Percentiles rank a stretch among this genome's conserved stretches.
These are phyloP conservation scores for Schizaphis graminum DNA, from an alignment of 2,888 invertebrate genomes.

Conservation along the genomic window DNA sequence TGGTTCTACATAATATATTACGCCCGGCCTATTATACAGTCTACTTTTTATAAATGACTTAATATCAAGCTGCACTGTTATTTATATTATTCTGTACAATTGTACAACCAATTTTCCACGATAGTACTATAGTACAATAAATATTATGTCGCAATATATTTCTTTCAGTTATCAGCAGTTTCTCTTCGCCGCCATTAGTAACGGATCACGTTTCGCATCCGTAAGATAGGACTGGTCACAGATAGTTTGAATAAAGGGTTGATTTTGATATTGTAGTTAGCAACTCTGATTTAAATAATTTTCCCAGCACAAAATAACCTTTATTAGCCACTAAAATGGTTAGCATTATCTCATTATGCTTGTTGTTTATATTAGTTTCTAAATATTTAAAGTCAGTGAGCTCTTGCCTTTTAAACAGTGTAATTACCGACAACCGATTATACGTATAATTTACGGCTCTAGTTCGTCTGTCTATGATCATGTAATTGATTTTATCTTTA, in stretches of 20 bases:
- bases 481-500: not conserved
- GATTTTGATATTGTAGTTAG: constrained; percentile 27
- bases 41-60: constrained; percentile 17
- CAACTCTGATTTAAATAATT: constrained; percentile 28
- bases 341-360: not conserved
- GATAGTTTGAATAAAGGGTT: constrained; percentile 53
- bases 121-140: constrained; percentile 17
- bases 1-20: not conserved
- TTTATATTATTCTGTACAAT: not conserved
- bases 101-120: not conserved
- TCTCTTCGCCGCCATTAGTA: constrained; percentile 32
- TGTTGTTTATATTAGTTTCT: constrained; percentile 13
- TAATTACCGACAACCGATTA: not conserved
- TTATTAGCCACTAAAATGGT: not conserved
- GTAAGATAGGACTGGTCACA: constrained; percentile 37
- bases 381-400: not conserved
- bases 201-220: constrained; percentile 50
- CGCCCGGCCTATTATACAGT: not conserved
- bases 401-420: not conserved
- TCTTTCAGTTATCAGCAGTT: constrained; percentile 46
- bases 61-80: constrained; percentile 4
- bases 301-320: not conserved
- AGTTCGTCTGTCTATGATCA: not conserved
- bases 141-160: constrained; percentile 49
- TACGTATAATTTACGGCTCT: not conserved